phyloP scores from a whole-genome alignment of 2,888 invertebrate species.

The Caenorhabditis doughertyi region DNA sequence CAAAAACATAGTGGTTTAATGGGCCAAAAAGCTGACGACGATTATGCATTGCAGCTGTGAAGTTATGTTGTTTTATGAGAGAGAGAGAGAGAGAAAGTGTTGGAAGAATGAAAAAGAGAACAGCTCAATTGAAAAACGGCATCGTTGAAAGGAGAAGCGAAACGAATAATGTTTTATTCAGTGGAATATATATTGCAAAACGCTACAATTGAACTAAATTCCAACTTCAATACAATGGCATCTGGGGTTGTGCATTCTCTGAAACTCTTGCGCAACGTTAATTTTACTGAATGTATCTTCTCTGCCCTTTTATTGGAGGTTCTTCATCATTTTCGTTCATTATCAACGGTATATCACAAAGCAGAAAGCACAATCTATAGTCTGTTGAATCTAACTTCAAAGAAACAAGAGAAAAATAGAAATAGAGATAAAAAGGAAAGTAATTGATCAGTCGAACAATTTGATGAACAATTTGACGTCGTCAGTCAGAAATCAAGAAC shows the following conservation, averaged over 20 bases:
- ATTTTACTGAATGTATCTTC: too few relatives aligned
- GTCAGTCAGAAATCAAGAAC: constrained; percentile 33
- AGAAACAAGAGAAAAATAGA: constrained; percentile 4
- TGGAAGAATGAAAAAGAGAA: constrained; percentile 6
- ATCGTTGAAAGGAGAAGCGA: background rate
- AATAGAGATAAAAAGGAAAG: constrained; percentile 13
- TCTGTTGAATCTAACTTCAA: background rate
- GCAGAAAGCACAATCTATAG: constrained; percentile 3
- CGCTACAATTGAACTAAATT: background rate
- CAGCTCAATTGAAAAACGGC: constrained; percentile 3
- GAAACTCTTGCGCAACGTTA: too few relatives aligned
- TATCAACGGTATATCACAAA: constrained; percentile 16
- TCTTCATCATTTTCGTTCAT: too few relatives aligned
- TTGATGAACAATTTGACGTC: constrained; percentile 47
- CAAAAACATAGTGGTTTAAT: constrained; percentile 41
- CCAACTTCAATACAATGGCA: too few relatives aligned
- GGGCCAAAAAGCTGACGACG: constrained; percentile 44
- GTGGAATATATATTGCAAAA: constrained; percentile 1
- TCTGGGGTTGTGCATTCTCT: background rate
- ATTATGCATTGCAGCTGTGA: constrained; percentile 54
- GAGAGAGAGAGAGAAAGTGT: background rate
- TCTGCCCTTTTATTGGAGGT: too few relatives aligned
- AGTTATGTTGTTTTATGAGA: constrained; percentile 51
- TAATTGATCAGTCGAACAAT: constrained; percentile 23
- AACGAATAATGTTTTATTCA: constrained; percentile 26